phyloP scores from a whole-genome alignment of 1,140 invertebrate species.

The Triops cancriformis region DNA sequence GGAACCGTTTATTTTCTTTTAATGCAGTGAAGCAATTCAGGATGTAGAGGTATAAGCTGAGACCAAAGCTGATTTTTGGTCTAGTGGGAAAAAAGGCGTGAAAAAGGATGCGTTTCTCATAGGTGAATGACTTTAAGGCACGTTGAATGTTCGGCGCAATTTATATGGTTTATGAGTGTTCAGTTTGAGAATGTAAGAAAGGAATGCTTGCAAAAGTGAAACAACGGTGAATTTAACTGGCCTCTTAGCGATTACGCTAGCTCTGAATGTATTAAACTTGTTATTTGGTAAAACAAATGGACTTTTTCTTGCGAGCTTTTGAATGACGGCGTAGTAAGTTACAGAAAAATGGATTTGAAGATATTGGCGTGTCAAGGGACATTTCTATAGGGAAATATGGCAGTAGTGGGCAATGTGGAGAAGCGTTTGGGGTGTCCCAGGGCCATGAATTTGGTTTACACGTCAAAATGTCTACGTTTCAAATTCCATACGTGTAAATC shows the following conservation, averaged over 20 bases:
- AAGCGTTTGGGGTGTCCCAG: no score
- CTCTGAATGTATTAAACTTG: neutral
- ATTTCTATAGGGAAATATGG: no score
- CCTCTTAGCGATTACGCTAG: neutral
- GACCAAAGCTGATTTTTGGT: neutral
- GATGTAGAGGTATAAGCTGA: neutral
- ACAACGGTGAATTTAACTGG: neutral
- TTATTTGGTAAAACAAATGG: constrained; percentile 2
- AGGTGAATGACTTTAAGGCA: neutral
- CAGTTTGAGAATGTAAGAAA: neutral
- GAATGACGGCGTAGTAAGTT: no score
- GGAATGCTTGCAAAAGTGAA: neutral
- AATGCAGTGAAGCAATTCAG: neutral
- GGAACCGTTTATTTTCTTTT: neutral
- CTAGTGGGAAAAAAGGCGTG: neutral
- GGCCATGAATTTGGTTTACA: no score
- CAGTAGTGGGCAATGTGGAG: no score
- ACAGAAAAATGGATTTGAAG: no score
- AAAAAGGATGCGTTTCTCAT: neutral
- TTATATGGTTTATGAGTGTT: constrained; percentile 1
- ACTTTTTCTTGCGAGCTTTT: no score
- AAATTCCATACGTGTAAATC: no score
- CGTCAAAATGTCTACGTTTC: no score
- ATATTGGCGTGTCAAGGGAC: no score
- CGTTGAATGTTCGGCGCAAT: neutral